Evolutionary conservation across 2,797 vertebrate species (phyloP).

Genomic region (Siniperca scherzeri): DNA sequence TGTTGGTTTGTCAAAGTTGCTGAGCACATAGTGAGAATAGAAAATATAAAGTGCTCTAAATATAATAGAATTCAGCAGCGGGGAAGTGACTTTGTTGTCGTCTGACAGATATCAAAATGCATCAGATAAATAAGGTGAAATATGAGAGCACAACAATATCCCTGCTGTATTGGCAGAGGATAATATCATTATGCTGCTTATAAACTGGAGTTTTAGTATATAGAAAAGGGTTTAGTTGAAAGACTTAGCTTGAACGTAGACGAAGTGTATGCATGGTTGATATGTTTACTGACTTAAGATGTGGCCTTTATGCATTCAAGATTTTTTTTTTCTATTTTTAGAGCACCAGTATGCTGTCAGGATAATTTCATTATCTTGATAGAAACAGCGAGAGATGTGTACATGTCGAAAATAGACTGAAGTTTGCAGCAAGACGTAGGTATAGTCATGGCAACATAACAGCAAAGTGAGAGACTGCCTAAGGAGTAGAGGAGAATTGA

Average conservation of each 20-base stretch:
- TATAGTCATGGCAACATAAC: conserved; percentile 34
- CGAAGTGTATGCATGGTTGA: background rate
- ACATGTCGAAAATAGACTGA: conserved; percentile 13
- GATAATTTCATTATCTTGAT: conserved; percentile 4
- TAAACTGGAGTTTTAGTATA: background rate
- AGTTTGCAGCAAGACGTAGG: conserved; percentile 20
- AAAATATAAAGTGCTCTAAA: background rate
- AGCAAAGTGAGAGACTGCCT: conserved; percentile 7
- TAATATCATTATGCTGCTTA: background rate
- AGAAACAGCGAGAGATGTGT: background rate
- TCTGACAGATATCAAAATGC: background rate
- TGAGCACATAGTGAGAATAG: background rate
- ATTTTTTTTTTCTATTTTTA: background rate
- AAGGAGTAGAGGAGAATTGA: background rate
- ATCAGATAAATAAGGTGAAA: conserved; percentile 7
- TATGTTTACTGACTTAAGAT: background rate
- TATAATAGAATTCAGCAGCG: background rate
- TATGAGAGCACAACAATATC: background rate
- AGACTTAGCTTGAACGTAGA: background rate
- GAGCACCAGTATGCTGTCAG: background rate
- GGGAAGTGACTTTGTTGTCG: background rate
- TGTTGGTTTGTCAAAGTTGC: background rate
- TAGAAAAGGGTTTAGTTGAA: background rate
- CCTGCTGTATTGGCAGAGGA: background rate
- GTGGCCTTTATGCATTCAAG: background rate